Conservation (phyloP, 2,113 vertebrate genomes). For the Dromaius novaehollandiae region DNA sequence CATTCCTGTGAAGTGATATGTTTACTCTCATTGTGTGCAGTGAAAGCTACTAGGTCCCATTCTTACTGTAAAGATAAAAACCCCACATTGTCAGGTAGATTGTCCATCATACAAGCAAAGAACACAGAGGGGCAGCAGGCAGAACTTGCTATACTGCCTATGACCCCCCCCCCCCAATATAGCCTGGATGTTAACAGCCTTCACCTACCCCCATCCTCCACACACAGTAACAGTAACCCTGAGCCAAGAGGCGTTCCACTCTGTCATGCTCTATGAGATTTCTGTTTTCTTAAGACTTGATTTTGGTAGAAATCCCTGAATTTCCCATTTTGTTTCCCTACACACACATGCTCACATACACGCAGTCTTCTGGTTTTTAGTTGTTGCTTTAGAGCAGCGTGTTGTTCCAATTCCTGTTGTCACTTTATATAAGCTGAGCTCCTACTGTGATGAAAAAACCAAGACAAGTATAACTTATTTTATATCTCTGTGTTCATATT, state of each 20-base stretch:
- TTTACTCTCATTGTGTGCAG: not conserved
- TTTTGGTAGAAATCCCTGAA: not conserved
- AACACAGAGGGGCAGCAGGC: not conserved
- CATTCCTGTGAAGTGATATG: not conserved
- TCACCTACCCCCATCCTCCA: not conserved
- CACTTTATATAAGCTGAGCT: slow-evolving; percentile 70
- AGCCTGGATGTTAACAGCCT: not conserved
- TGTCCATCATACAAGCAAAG: not conserved
- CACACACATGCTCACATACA: not conserved
- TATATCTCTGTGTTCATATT: slow-evolving; percentile 77
- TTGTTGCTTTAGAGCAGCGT: slow-evolving; percentile 40
- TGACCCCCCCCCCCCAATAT: not conserved
- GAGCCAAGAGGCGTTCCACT: not conserved
- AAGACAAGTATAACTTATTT: slow-evolving; percentile 80
- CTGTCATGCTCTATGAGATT: not conserved
- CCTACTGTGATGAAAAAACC: slow-evolving; percentile 67
- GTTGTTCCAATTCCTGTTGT: slow-evolving; percentile 36
- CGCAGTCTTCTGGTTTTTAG: slow-evolving; percentile 4
- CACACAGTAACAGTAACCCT: not conserved
- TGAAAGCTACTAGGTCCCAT: not conserved
- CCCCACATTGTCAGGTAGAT: not conserved
- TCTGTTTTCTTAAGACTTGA: not conserved
- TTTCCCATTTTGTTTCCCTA: not conserved
- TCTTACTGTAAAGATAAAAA: not conserved
- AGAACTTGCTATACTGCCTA: not conserved